phyloP scores from a whole-genome alignment of 1,140 invertebrate genomes.

The Atta colombica region DNA sequence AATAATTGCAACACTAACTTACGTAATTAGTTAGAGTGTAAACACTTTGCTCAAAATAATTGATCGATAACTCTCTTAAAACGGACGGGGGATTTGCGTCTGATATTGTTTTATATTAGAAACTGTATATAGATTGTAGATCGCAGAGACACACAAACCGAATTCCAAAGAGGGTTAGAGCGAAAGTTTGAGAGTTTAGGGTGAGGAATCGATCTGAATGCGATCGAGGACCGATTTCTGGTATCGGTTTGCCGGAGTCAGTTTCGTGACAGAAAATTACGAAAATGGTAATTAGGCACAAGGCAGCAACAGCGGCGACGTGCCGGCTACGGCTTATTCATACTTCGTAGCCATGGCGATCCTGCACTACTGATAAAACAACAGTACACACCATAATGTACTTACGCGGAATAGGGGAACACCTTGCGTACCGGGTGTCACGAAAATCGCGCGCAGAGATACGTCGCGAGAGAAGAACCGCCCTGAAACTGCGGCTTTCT shows the following conservation, averaged over 20 bases:
- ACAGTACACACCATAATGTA: slow-evolving; percentile 83
- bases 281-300: slow-evolving; percentile 83
- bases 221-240: slow-evolving; percentile 48
- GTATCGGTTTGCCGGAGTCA: slow-evolving; percentile 58
- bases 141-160: slow-evolving; percentile 27
- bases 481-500: not conserved
- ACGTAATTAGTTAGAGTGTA: not conserved
- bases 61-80: not conserved
- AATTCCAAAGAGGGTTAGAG: not conserved
- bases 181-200: not conserved
- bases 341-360: slow-evolving; percentile 86
- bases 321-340: slow-evolving; percentile 82
- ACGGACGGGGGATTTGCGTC: not conserved
- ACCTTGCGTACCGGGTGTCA: slow-evolving; percentile 79
- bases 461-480: not conserved
- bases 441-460: slow-evolving; percentile 46
- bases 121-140: not conserved
- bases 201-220: slow-evolving; percentile 9
- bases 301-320: slow-evolving; percentile 72
- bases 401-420: slow-evolving; percentile 81
- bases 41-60: not conserved
- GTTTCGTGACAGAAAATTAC: slow-evolving; percentile 79
- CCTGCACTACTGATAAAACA: slow-evolving; percentile 86
- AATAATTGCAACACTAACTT: not conserved
- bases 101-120: not conserved